phyloP scores from a whole-genome alignment of 2,888 invertebrate genomes.

The Cheilosia vulpina region DNA sequence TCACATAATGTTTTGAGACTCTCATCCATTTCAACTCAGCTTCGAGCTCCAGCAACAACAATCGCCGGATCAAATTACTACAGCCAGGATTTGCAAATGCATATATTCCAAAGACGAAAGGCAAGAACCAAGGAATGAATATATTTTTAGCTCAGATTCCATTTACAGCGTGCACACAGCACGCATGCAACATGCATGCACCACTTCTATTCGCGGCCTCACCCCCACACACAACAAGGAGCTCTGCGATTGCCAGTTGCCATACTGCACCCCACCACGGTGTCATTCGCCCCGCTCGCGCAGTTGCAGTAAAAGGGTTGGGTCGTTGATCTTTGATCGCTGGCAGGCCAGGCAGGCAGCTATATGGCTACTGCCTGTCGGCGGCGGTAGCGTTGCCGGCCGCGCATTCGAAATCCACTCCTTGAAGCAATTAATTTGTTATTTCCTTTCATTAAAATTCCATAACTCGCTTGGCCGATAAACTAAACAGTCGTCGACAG shows the following conservation, averaged over 20 bases:
- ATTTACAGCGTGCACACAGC: constrained; percentile 30
- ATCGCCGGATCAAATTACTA: too few relatives aligned
- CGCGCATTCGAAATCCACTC: constrained; percentile 57
- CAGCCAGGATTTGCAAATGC: too few relatives aligned
- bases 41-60: too few relatives aligned
- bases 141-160: constrained; percentile 10
- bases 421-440: constrained; percentile 72
- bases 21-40: too few relatives aligned
- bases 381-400: background rate
- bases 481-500: constrained; percentile 68
- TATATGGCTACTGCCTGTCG: constrained; percentile 34
- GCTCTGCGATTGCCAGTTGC: constrained; percentile 1
- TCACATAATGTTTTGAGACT: too few relatives aligned
- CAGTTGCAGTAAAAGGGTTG: constrained; percentile 47
- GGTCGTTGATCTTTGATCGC: constrained; percentile 61
- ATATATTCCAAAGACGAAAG: too few relatives aligned
- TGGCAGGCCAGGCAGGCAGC: background rate
- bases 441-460: constrained; percentile 75
- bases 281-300: constrained; percentile 25
- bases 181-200: constrained; percentile 35
- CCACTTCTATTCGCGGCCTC: background rate
- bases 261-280: background rate
- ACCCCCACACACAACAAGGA: constrained; percentile 46
- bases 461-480: constrained; percentile 73
- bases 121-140: too few relatives aligned